phyloP scores from a whole-genome alignment of 2,888 invertebrate species.

The Agrypnus murinus region DNA sequence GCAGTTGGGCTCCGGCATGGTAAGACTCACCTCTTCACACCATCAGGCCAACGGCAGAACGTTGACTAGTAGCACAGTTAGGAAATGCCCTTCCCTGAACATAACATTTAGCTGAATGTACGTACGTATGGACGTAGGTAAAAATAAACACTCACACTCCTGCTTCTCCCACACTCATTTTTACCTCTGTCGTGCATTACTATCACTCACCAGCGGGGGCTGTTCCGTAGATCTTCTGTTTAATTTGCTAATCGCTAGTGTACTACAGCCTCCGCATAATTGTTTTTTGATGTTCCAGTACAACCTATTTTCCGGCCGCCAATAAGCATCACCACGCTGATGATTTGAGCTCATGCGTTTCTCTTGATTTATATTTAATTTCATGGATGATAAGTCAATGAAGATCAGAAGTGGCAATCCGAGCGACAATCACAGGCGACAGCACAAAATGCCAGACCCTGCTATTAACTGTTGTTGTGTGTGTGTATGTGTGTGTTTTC shows the following conservation, averaged over 20 bases:
- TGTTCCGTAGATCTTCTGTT: conserved; percentile 60
- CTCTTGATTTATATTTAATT: conserved; percentile 52
- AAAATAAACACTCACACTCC: conserved; percentile 62
- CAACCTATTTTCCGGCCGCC: conserved; percentile 71
- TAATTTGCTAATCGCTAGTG: conserved; percentile 27
- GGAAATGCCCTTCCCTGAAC: conserved; percentile 86
- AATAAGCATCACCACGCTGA: conserved; percentile 67
- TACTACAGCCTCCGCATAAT: conserved; percentile 65
- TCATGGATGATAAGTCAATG: conserved; percentile 56
- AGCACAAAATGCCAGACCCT: conserved; percentile 62
- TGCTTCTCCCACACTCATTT: conserved; percentile 65
- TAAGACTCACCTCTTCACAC: conserved; percentile 85
- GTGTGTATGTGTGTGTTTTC: conserved; percentile 54
- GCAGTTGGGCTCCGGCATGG: conserved; percentile 94
- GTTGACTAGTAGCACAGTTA: conserved; percentile 76
- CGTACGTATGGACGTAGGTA: conserved; percentile 65
- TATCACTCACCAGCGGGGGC: conserved; percentile 70
- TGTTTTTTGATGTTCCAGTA: conserved; percentile 71
- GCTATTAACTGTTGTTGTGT: conserved; percentile 61
- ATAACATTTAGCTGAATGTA: conserved; percentile 78
- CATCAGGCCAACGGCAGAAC: conserved; percentile 73
- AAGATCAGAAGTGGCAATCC: conserved; percentile 67
- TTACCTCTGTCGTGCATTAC: conserved; percentile 65
- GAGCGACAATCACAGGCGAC: conserved; percentile 68
- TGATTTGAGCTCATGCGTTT: conserved; percentile 60